Conservation (phyloP, 2,113 vertebrate species). For the Pagrus major region DNA sequence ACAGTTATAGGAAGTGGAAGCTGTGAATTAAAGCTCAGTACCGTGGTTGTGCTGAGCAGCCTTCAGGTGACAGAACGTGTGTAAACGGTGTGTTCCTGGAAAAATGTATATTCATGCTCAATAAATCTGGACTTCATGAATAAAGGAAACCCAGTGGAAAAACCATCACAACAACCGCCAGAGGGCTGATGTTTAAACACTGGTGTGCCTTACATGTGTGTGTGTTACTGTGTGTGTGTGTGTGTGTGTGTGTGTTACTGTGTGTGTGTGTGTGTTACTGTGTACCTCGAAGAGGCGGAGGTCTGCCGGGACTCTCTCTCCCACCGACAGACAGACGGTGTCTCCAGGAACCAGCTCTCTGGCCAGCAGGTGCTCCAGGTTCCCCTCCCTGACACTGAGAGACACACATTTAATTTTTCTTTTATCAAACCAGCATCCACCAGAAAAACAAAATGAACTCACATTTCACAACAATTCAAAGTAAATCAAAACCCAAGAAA, state of each 20-base stretch:
- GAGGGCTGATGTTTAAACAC: not conserved
- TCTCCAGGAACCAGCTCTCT: constrained; percentile 97
- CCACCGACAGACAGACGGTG: constrained; percentile 94
- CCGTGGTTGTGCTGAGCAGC: not conserved
- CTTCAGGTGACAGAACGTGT: too few relatives aligned
- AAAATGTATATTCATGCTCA: not conserved
- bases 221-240: too few relatives aligned
- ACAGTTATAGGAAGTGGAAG: too few relatives aligned
- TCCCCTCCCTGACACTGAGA: constrained; percentile 90
- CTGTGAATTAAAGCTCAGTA: too few relatives aligned
- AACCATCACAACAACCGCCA: not conserved
- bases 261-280: constrained; percentile 19
- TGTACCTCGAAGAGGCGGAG: constrained; percentile 94
- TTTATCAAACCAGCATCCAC: not conserved
- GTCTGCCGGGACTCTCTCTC: constrained; percentile 97
- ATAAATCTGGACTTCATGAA: not conserved
- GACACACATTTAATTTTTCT: not conserved
- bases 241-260: not conserved
- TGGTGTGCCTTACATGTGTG: too few relatives aligned
- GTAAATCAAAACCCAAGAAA: too few relatives aligned
- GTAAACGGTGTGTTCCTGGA: not conserved
- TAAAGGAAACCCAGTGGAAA: too few relatives aligned
- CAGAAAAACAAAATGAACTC: too few relatives aligned
- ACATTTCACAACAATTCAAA: not conserved
- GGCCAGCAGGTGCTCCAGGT: constrained; percentile 92